Evolutionary conservation across 1,140 invertebrate genomes (phyloP).

Genomic region (Zelostemma sp.): DNA sequence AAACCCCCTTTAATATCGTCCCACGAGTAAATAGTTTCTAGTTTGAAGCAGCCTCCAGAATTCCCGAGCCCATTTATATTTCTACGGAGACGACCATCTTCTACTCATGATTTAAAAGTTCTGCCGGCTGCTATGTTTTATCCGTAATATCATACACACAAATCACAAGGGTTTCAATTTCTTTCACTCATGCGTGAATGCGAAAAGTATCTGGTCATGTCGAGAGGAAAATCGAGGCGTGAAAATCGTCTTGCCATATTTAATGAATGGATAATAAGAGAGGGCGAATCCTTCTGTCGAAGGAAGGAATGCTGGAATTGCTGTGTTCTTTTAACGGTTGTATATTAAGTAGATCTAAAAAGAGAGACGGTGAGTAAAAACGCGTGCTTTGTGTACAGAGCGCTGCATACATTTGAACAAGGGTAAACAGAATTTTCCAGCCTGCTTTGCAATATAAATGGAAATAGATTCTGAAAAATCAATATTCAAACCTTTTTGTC

Average conservation of each 20-base stretch:
- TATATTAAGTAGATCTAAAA: constrained; percentile 43
- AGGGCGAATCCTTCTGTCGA: constrained; percentile 19
- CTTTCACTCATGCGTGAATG: neutral
- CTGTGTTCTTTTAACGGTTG: constrained; percentile 22
- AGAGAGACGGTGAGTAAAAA: constrained; percentile 41
- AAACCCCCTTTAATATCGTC: constrained; percentile 61
- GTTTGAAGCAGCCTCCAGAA: constrained; percentile 52
- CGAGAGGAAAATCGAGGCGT: no score
- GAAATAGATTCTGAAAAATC: constrained; percentile 61
- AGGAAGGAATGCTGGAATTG: constrained; percentile 32
- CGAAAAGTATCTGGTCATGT: neutral
- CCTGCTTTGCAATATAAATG: constrained; percentile 69
- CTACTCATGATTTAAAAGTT: constrained; percentile 33
- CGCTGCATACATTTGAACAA: constrained; percentile 60
- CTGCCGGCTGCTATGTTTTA: constrained; percentile 14
- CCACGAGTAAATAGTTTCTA: constrained; percentile 64
- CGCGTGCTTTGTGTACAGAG: constrained; percentile 51
- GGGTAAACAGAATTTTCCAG: constrained; percentile 60
- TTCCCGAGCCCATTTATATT: constrained; percentile 35
- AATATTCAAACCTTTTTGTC: neutral
- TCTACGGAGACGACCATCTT: constrained; percentile 24
- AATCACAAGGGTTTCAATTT: neutral
- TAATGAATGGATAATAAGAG: no score
- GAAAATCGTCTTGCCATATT: no score
- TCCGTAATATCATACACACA: constrained; percentile 26